These are phyloP conservation scores for Poeciliopsis prolifica DNA, from an alignment of 2,113 vertebrate genomes.

Conservation along the genomic window DNA sequence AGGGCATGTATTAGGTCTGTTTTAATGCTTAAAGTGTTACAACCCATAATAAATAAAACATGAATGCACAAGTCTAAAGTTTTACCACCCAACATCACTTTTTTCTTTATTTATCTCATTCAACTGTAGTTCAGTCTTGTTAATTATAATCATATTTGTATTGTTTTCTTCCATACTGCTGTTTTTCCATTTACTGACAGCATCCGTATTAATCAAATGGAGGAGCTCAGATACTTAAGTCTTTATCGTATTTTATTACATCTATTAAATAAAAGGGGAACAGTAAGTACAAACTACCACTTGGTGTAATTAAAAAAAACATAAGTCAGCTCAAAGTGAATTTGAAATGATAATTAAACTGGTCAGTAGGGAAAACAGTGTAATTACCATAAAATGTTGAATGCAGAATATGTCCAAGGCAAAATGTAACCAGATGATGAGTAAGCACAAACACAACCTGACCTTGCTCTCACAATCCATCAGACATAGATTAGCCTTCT, in stretches of 20 bases:
- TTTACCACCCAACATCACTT: no score
- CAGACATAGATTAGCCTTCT: constrained; percentile 32
- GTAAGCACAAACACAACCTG: constrained; percentile 48
- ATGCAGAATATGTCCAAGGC: constrained; percentile 44
- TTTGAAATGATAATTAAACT: constrained; percentile 14
- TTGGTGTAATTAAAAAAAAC: background rate
- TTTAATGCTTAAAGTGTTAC: background rate
- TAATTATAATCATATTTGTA: no score
- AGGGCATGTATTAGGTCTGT: background rate
- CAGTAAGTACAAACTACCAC: background rate
- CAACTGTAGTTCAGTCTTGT: no score
- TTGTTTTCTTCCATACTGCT: no score
- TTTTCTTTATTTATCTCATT: no score
- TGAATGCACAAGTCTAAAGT: no score
- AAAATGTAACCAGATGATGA: constrained; percentile 62
- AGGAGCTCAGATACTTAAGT: background rate
- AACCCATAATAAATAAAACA: no score
- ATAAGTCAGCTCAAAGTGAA: constrained; percentile 1
- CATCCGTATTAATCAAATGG: background rate
- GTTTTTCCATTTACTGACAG: no score
- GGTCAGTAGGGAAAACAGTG: constrained; percentile 17
- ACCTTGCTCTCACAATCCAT: constrained; percentile 49
- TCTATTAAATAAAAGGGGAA: background rate
- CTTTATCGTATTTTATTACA: background rate
- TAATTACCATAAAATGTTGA: constrained; percentile 48